Evolutionary conservation across 1,140 invertebrate species (phyloP).

Genomic region (Temnothorax nylanderi): DNA sequence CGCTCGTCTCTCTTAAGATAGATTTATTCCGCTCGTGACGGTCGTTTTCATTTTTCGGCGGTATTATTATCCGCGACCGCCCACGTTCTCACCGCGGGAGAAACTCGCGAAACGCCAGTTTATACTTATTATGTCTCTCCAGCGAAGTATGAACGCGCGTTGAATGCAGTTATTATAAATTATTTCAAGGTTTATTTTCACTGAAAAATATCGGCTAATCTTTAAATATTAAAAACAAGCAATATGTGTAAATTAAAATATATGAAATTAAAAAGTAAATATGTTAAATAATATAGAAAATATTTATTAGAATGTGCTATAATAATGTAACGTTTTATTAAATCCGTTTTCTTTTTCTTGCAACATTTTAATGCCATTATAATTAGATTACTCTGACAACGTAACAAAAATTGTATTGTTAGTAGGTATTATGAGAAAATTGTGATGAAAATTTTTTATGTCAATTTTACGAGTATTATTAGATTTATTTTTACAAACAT

Average conservation of each 20-base stretch:
- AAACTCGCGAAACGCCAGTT: conserved; percentile 31
- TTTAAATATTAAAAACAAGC: not conserved
- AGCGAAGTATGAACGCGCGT: conserved; percentile 1
- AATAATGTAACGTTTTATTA: not conserved
- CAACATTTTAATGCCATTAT: not conserved
- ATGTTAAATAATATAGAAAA: not conserved
- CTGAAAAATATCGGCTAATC: not conserved
- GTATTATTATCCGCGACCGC: conserved; percentile 55
- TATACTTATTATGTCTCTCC: not conserved
- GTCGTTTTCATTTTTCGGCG: conserved; percentile 52
- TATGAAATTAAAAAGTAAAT: not conserved
- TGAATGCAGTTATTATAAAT: not conserved
- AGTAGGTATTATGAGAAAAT: not conserved
- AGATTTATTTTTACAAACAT: not conserved
- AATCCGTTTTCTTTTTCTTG: not conserved
- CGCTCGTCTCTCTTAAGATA: conserved; percentile 42
- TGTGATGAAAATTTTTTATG: not conserved
- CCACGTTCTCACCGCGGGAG: conserved; percentile 28
- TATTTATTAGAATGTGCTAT: not conserved
- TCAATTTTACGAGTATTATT: not conserved
- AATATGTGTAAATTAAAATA: not conserved
- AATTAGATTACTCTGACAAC: not conserved
- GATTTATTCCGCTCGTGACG: conserved; percentile 55
- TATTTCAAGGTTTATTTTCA: not conserved
- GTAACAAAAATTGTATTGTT: not conserved